Evolutionary conservation across 2,797 vertebrate genomes (phyloP).

Genomic region (Cynopterus sphinx): DNA sequence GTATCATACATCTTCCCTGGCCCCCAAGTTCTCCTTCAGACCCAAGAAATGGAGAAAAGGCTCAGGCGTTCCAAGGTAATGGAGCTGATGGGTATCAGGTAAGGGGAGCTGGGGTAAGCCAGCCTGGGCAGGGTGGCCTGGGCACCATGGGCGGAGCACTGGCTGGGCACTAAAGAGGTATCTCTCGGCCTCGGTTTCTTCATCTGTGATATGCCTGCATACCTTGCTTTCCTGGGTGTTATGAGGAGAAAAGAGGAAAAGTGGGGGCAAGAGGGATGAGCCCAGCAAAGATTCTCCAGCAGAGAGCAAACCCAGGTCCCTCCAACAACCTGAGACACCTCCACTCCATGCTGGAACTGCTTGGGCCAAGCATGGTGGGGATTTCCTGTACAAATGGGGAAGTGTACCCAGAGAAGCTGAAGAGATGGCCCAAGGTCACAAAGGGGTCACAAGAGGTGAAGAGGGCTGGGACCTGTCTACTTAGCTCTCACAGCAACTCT

Average conservation of each 20-base stretch:
- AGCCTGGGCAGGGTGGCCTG: background rate
- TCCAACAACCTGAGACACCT: background rate
- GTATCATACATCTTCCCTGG: background rate
- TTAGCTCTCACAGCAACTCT: background rate
- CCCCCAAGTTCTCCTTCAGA: constrained; percentile 12
- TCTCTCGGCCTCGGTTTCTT: background rate
- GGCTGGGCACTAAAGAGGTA: background rate
- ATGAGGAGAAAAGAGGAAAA: background rate
- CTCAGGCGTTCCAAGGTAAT: constrained; percentile 46
- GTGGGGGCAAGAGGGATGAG: background rate
- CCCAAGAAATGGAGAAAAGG: constrained; percentile 51
- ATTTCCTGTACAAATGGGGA: background rate
- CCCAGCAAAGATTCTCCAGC: background rate
- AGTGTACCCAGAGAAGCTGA: background rate
- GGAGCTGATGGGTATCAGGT: constrained; percentile 57
- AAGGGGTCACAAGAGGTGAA: background rate
- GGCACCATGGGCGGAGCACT: background rate
- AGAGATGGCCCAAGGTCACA: background rate
- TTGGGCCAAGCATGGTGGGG: background rate
- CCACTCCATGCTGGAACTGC: background rate
- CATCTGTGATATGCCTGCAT: background rate
- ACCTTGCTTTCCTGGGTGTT: background rate
- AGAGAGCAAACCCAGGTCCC: background rate
- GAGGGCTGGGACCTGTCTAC: background rate
- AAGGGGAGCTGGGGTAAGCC: constrained; percentile 33